phyloP scores from a whole-genome alignment of 1,140 invertebrate genomes.

The Mylabris phalerata region DNA sequence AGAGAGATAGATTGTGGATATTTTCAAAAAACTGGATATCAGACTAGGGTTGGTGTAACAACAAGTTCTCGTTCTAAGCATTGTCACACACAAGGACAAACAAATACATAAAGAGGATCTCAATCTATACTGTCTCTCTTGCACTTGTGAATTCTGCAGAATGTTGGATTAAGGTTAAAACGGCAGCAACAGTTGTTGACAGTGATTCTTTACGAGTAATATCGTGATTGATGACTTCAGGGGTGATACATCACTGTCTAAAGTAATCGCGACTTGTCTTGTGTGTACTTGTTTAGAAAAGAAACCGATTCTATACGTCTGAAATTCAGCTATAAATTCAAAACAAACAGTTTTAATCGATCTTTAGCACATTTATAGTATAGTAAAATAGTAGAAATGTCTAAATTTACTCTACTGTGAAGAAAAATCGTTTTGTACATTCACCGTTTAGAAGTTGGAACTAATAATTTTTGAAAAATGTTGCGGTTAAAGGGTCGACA shows the following conservation, averaged over 20 bases:
- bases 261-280: slow-evolving; percentile 14
- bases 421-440: too few relatives aligned
- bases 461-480: slow-evolving; percentile 1
- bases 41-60: too few relatives aligned
- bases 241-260: slow-evolving; percentile 15
- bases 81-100: too few relatives aligned
- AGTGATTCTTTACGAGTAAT: slow-evolving; percentile 17
- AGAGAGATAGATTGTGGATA: neutral
- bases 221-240: slow-evolving; percentile 17
- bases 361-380: neutral
- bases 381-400: too few relatives aligned
- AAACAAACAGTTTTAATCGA: slow-evolving; percentile 3
- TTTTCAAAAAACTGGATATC: neutral
- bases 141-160: too few relatives aligned
- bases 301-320: slow-evolving; percentile 1
- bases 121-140: too few relatives aligned
- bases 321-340: neutral
- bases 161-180: neutral
- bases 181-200: slow-evolving; percentile 18
- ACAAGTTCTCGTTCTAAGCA: too few relatives aligned
- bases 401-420: too few relatives aligned
- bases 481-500: neutral
- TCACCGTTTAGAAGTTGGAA: slow-evolving; percentile 1
- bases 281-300: slow-evolving; percentile 5
- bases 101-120: too few relatives aligned